Percentiles rank a stretch among this genome's conserved stretches.
Conservation (phyloP, 2,113 vertebrate species). For the Vombatus ursinus region DNA sequence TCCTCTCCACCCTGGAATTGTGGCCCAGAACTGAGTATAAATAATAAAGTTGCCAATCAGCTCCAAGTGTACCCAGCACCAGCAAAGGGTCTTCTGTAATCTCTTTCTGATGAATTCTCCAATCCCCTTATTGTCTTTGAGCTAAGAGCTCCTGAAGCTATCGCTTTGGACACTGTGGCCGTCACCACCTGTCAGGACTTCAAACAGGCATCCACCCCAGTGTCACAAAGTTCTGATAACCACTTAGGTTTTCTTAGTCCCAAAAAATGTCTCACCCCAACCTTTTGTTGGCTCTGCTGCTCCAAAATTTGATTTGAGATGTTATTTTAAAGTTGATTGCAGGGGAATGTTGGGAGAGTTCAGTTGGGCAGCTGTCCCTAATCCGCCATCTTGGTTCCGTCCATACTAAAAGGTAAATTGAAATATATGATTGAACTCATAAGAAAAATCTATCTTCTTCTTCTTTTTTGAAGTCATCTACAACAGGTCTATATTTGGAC, state of each 20-base stretch:
- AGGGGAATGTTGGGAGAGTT: not conserved
- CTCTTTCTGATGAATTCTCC: not conserved
- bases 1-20: not conserved
- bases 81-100: not conserved
- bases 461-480: not conserved
- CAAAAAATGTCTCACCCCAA: not conserved
- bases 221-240: not conserved
- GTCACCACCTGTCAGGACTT: not conserved
- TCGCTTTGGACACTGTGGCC: not conserved
- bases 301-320: not conserved
- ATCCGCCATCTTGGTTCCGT: not conserved
- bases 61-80: not conserved
- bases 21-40: not conserved
- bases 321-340: not conserved
- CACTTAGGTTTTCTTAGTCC: not conserved
- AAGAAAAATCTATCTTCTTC: not conserved
- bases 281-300: not conserved
- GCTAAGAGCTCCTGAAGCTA: not conserved
- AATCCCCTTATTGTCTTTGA: not conserved
- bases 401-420: not conserved
- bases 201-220: not conserved
- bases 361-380: not conserved
- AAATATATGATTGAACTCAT: not conserved
- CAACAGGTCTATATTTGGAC: not conserved
- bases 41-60: not conserved